Base-by-base conservation (phyloP, 1,140 invertebrate genomes). In the Meloidogyne floridensis region DNA sequence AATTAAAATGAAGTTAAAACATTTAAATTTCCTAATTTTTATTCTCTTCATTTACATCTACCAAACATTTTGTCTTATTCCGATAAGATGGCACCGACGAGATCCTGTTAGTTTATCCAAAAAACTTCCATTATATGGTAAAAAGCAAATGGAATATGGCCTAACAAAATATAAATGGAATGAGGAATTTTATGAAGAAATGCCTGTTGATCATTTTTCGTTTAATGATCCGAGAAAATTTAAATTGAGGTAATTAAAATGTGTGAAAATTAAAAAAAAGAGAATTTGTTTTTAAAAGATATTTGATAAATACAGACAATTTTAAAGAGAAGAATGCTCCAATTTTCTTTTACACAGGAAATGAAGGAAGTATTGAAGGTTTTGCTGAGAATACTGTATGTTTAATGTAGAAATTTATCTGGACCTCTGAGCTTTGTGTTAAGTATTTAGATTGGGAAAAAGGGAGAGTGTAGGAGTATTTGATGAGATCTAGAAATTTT, bases 271-370 rank as follows among this genome's bases (percentile, higher is more conserved):
- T 59, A 59, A 32, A 32, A 32, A 32, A 32, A 32, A 32, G 32
- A 32, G 32, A 59, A 59, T 59, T 59, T 59, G 4, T 59, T 59
- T 59, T 59, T 59, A 15, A 15, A 15, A 89, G 88, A 76, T 90
- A 89, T 79, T 82, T 90, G 11, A 82, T 90, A 20, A 90, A 90
- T 80, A 81, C 84, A 75, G 85, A 84, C 15, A 84, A 83, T 86
- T 92, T 91, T 89, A 83, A 86, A n/a, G 15, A 75, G n/a, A 89
- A 86, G 71, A 80, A 84, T 83, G 92, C 91, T 3, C 92, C 92
- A 8, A 92, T 92, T 47, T 92, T 92, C 82, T 92, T 92, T 89
- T 99, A 98, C 88, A 95, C 96, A 13, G 97, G 97, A 85, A 98
- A 98, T 92, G 97, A 99, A 91, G 11, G 2, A 15, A 15, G 11